Conservation (phyloP, 1,140 invertebrate genomes). For the Drosophila kepulauana region DNA sequence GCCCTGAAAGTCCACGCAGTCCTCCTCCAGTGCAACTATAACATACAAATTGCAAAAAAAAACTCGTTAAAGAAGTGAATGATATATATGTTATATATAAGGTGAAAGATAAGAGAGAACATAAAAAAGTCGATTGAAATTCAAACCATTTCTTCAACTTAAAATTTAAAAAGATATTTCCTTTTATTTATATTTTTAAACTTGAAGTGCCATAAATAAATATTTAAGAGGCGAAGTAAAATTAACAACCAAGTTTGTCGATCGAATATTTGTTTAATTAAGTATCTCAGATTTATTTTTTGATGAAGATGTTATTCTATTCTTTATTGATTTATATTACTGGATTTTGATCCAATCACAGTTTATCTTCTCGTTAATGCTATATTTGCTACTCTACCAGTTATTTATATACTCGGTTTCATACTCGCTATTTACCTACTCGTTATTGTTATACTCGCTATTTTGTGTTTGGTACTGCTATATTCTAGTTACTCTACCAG, state of each 20-base stretch:
- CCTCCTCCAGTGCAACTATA: conserved; percentile 89
- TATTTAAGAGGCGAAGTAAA: too few relatives aligned
- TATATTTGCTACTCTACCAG: background rate
- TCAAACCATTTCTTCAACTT: too few relatives aligned
- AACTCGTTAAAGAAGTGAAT: background rate
- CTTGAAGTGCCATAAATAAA: background rate
- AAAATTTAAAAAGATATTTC: too few relatives aligned
- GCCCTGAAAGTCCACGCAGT: conserved; percentile 93
- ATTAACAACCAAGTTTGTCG: too few relatives aligned
- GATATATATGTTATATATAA: background rate
- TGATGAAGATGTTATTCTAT: background rate
- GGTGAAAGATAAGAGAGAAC: too few relatives aligned
- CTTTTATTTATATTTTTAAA: background rate
- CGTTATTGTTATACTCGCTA: background rate
- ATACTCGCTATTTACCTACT: background rate
- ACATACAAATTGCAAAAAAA: conserved; percentile 4
- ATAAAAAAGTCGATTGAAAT: too few relatives aligned
- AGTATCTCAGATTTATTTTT: too few relatives aligned
- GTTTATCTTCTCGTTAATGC: background rate
- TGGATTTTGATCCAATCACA: background rate
- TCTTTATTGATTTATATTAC: background rate
- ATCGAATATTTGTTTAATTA: too few relatives aligned
- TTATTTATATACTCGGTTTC: background rate
- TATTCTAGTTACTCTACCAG: too few relatives aligned
- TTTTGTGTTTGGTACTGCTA: background rate